phyloP scores from a whole-genome alignment of 1,140 invertebrate species.

The Rhysida immarginata region DNA sequence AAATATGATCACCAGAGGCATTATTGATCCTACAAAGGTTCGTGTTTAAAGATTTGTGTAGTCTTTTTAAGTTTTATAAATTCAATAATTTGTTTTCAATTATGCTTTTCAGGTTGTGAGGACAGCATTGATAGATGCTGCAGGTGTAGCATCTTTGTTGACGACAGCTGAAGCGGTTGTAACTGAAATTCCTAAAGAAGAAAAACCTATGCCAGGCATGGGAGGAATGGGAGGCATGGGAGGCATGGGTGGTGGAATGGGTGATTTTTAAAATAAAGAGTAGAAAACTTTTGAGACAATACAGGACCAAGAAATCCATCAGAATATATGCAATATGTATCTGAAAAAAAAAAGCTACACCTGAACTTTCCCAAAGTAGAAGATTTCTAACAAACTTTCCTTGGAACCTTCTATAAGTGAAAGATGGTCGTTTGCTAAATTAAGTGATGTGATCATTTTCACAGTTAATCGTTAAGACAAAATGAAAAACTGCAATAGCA shows the following conservation, averaged over 20 bases:
- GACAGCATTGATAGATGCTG: slow-evolving; percentile 91
- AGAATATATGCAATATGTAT: too few relatives aligned
- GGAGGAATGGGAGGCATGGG: slow-evolving; percentile 48
- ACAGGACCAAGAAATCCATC: too few relatives aligned
- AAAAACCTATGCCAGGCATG: slow-evolving; percentile 48
- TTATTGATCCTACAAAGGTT: slow-evolving; percentile 97
- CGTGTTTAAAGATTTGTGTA: slow-evolving; percentile 1
- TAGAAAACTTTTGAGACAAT: too few relatives aligned
- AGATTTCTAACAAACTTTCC: too few relatives aligned
- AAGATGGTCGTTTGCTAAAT: too few relatives aligned
- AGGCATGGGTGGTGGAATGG: slow-evolving; percentile 46
- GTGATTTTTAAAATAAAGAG: too few relatives aligned
- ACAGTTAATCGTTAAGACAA: too few relatives aligned
- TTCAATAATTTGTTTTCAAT: background rate
- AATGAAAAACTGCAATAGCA: too few relatives aligned
- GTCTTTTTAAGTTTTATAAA: background rate
- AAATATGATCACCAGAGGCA: slow-evolving; percentile 93
- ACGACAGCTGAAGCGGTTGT: slow-evolving; percentile 96
- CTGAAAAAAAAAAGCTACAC: too few relatives aligned
- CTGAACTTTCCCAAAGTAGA: too few relatives aligned
- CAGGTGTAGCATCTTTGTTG: slow-evolving; percentile 90
- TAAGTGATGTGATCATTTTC: too few relatives aligned
- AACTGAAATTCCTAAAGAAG: slow-evolving; percentile 87
- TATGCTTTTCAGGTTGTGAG: slow-evolving; percentile 53
- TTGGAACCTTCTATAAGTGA: too few relatives aligned